These are phyloP conservation scores for Lophura nycthemera DNA, from an alignment of 2,113 vertebrate genomes.

Conservation along the genomic window DNA sequence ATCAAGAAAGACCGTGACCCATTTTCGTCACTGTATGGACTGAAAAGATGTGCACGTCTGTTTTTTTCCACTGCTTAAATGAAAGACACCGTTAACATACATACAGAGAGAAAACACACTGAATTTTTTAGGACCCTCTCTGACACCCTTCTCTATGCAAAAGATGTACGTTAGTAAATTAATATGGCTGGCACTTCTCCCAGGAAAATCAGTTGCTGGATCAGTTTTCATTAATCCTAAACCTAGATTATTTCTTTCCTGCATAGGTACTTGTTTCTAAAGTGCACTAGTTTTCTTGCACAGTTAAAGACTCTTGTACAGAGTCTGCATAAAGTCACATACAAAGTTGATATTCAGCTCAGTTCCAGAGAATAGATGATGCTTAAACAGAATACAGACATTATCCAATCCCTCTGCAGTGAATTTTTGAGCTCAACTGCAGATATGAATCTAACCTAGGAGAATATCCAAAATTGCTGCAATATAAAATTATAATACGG, in stretches of 20 bases:
- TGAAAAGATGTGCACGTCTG: not conserved
- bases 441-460: not conserved
- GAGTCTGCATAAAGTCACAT: fast-evolving
- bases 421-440: not conserved
- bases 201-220: not conserved
- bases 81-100: not conserved
- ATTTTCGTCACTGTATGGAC: not conserved
- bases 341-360: not conserved
- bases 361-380: fast-evolving
- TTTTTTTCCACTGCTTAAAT: not conserved
- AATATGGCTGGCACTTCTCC: not conserved
- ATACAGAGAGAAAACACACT: not conserved
- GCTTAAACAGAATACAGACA: not conserved
- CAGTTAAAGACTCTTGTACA: not conserved
- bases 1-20: not conserved
- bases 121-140: not conserved
- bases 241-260: not conserved
- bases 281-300: not conserved
- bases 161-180: not conserved
- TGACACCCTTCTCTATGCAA: not conserved
- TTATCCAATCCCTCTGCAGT: not conserved
- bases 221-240: not conserved
- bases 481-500: not conserved
- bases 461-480: not conserved
- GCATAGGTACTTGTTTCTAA: not conserved